Conservation (phyloP, 2,113 vertebrate species). For the Pangasianodon gigas region DNA sequence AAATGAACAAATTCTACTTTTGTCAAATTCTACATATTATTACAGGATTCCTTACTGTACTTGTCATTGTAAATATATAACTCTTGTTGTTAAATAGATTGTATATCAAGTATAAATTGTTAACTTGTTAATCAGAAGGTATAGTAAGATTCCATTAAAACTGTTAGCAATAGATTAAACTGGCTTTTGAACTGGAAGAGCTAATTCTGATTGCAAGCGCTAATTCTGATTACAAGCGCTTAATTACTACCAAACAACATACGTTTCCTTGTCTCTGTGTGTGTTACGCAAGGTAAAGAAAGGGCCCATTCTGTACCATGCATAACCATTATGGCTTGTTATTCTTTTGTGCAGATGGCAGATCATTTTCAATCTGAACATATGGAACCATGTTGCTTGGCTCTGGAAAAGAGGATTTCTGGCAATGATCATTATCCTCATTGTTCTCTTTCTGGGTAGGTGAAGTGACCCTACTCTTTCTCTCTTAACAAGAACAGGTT, state of each 20-base stretch:
- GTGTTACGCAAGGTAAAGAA: neutral
- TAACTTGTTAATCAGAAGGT: neutral
- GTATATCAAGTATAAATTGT: neutral
- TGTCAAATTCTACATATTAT: too few species aligned
- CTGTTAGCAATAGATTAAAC: neutral
- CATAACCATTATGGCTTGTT: neutral
- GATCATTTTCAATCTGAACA: constrained; percentile 81
- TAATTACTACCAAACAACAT: neutral
- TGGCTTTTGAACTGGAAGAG: constrained; percentile 43
- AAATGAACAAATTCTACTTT: too few species aligned
- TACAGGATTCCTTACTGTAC: too few species aligned
- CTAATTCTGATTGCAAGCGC: neutral
- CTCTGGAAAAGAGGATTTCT: constrained; percentile 93
- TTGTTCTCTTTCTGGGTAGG: constrained; percentile 90
- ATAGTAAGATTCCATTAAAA: neutral
- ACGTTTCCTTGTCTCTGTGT: neutral
- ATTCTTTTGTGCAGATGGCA: constrained; percentile 81
- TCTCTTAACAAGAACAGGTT: neutral
- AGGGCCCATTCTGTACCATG: neutral
- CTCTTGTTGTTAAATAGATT: neutral
- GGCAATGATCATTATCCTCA: constrained; percentile 88
- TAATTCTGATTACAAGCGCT: neutral
- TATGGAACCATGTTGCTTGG: constrained; percentile 85
- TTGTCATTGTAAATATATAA: too few species aligned
- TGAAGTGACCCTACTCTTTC: neutral